Evolutionary conservation across 2,888 invertebrate species (phyloP).

Genomic region (Taphrorychus bicolor): DNA sequence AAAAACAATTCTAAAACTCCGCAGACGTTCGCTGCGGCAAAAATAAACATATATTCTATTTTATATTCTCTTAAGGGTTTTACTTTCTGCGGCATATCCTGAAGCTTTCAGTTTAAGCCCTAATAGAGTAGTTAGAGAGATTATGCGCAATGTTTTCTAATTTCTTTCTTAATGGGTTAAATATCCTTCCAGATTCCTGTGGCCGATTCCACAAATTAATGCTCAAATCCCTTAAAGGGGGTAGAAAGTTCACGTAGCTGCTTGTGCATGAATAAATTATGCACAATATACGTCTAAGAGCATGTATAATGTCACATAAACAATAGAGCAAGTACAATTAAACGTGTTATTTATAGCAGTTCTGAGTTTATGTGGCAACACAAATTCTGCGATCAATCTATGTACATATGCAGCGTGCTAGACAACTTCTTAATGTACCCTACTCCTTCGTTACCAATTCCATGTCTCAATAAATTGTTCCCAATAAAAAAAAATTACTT

Average conservation of each 20-base stretch:
- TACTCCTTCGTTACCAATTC: background rate
- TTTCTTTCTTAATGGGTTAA: conserved; percentile 7
- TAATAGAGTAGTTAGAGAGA: conserved; percentile 16
- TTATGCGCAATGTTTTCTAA: conserved; percentile 8
- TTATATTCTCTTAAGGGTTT: conserved; percentile 12
- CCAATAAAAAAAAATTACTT: conserved; percentile 24
- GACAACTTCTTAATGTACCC: background rate
- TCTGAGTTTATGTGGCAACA: conserved; percentile 7
- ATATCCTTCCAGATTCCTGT: background rate
- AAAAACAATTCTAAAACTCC: conserved; percentile 11
- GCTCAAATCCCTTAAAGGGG: background rate
- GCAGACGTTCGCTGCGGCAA: conserved; percentile 8
- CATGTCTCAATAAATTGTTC: conserved; percentile 15
- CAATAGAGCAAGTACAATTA: background rate
- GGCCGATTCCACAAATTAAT: background rate
- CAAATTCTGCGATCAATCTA: conserved; percentile 4
- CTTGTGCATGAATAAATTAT: conserved; percentile 4
- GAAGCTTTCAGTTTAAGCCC: conserved; percentile 13
- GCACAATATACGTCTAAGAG: conserved; percentile 3
- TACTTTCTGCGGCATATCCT: conserved; percentile 8
- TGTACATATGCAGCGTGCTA: background rate
- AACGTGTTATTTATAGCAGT: conserved; percentile 1
- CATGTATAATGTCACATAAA: conserved; percentile 3
- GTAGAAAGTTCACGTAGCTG: background rate
- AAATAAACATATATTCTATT: conserved; percentile 16